Evolutionary conservation across 1,140 invertebrate species (phyloP).

Genomic region (Drosophila parvula): DNA sequence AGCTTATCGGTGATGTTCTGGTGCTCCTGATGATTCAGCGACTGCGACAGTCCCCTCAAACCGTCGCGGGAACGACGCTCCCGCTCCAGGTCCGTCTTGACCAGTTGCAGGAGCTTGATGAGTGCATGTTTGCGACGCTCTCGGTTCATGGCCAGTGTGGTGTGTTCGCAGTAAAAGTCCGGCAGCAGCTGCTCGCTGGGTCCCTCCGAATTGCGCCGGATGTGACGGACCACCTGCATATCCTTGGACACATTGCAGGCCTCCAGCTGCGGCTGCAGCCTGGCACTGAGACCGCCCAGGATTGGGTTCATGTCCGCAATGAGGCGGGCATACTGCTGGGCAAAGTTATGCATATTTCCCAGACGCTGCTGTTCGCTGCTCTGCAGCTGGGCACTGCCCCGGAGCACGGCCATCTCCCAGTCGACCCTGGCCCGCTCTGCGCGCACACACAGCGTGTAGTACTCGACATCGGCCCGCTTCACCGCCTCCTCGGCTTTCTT

Average conservation of each 20-base stretch:
- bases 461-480: conserved; percentile 95
- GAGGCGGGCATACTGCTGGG: conserved; percentile 91
- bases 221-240: conserved; percentile 80
- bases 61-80: conserved; percentile 93
- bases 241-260: conserved; percentile 82
- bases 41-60: conserved; percentile 94
- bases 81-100: conserved; percentile 93
- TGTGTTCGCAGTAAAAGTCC: conserved; percentile 97
- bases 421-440: conserved; percentile 95
- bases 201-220: conserved; percentile 84
- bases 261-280: conserved; percentile 74
- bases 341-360: conserved; percentile 91
- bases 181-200: conserved; percentile 93
- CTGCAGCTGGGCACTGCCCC: conserved; percentile 91
- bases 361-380: conserved; percentile 95
- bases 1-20: conserved; percentile 96
- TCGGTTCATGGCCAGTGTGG: conserved; percentile 95
- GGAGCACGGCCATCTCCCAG: conserved; percentile 94
- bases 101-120: conserved; percentile 92
- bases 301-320: conserved; percentile 91
- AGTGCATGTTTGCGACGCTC: conserved; percentile 93
- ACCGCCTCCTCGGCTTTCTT: conserved; percentile 95
- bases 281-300: conserved; percentile 85
- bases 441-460: conserved; percentile 95
- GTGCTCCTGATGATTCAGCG: conserved; percentile 95